phyloP scores from a whole-genome alignment of 2,888 invertebrate species.

The Aphodius sticticus region DNA sequence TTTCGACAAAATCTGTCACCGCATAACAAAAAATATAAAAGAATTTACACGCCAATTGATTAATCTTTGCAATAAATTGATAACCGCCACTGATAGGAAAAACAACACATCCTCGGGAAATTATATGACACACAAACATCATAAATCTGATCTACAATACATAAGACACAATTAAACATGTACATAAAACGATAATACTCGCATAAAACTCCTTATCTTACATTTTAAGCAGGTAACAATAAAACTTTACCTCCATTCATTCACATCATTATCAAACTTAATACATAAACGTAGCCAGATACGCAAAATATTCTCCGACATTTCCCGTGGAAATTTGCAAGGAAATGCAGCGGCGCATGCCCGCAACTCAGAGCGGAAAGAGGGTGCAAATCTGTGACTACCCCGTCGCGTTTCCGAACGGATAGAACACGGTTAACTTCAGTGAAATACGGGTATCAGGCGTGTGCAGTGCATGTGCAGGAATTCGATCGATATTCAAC shows the following conservation, averaged over 20 bases:
- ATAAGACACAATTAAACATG: background rate
- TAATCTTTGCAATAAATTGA: too few relatives aligned
- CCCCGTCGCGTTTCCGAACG: conserved; percentile 19
- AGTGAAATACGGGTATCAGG: conserved; percentile 38
- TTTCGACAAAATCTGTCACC: too few relatives aligned
- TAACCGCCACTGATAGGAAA: too few relatives aligned
- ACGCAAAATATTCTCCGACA: background rate
- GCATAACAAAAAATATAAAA: too few relatives aligned
- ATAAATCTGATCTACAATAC: background rate
- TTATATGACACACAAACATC: background rate
- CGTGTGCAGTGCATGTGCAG: conserved; percentile 39
- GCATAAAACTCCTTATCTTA: background rate
- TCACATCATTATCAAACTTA: background rate
- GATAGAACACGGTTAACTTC: conserved; percentile 14
- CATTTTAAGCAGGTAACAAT: background rate
- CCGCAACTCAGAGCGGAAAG: conserved; percentile 26
- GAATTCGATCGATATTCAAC: conserved; percentile 40
- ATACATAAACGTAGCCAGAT: background rate
- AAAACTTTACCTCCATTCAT: background rate
- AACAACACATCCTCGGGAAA: background rate
- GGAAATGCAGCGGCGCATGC: conserved; percentile 35
- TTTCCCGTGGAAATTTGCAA: background rate
- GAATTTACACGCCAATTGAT: too few relatives aligned
- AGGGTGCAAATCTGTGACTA: conserved; percentile 32
- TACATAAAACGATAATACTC: background rate